phyloP scores from a whole-genome alignment of 1,140 invertebrate species.

The Ceratina japonica region DNA sequence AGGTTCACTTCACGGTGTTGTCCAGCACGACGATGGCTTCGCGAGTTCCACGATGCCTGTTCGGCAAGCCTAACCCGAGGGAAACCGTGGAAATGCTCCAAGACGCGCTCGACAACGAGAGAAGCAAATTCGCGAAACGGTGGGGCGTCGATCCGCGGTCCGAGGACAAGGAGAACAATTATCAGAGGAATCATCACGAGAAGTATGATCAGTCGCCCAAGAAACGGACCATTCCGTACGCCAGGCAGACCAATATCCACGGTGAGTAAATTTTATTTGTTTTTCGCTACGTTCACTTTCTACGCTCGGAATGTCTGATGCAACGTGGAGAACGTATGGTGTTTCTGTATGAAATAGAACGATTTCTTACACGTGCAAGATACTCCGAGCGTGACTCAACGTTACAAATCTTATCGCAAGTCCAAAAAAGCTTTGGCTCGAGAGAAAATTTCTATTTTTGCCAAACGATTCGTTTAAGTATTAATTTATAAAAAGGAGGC shows the following conservation, averaged over 20 bases:
- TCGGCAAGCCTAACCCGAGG: constrained; percentile 71
- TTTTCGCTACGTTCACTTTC: background rate
- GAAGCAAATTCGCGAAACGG: constrained; percentile 69
- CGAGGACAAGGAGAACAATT: constrained; percentile 75
- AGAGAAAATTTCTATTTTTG: too few relatives aligned
- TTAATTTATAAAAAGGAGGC: too few relatives aligned
- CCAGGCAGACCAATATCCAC: constrained; percentile 75
- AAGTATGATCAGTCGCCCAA: constrained; percentile 65
- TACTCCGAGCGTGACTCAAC: constrained; percentile 12
- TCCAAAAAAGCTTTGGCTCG: too few relatives aligned
- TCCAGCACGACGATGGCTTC: constrained; percentile 65
- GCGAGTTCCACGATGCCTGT: constrained; percentile 74
- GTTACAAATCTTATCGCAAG: background rate
- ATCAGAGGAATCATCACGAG: constrained; percentile 58
- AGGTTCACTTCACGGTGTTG: constrained; percentile 71
- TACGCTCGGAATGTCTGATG: background rate
- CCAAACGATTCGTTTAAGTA: too few relatives aligned
- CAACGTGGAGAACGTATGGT: background rate
- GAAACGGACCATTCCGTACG: constrained; percentile 70
- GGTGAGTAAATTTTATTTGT: constrained; percentile 61
- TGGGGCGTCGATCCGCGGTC: constrained; percentile 74
- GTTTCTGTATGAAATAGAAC: background rate
- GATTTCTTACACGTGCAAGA: background rate
- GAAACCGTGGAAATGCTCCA: constrained; percentile 74
- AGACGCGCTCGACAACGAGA: constrained; percentile 72